Base-by-base conservation (phyloP, 2,113 vertebrate species). In the Bombycilla garrulus region DNA sequence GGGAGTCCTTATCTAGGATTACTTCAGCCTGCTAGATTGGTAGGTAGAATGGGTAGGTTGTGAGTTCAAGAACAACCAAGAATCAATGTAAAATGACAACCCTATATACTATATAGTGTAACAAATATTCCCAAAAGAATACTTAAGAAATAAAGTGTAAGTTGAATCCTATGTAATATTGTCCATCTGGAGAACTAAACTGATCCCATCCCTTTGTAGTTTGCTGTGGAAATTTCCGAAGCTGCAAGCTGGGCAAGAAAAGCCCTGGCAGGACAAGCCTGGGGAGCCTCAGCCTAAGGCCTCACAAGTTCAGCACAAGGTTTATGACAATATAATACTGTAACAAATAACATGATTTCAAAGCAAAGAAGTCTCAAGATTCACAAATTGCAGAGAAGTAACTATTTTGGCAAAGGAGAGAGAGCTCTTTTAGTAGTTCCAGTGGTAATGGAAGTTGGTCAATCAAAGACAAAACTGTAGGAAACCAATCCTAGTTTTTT, bases 1-100 rank as follows among this genome's bases (percentile, higher is more conserved):
- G 11, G 31, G 15, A 90, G 4, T 12, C 17, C 5, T 61, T 72
- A n/a, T 81, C 16, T 57, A 40, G 5, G 4, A 8, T 79, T 65
- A 35, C 4, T 90, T 79, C 22, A 60, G 3, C 11, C 16, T 70
- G 12, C 16, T 21, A 31, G 11, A 9, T 31, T 47, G 12, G 4
- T 24, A 6, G 7, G 9, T 74, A 31, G 24, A 86, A 67, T 0
- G 0, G 3, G 5, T 38, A 31, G 12, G 6, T 56, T 48, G 33
- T 70, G 20, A 86, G 12, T 50, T 42, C 23, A 88, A 36, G 15
- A 76, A 25, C 11, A 60, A 26, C n/a, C 14, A 56, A 62, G 10
- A 61, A 54, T 33, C 13, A 42, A 87, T 13, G 15, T 29, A 51
- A 86, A 87, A 51, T 35, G 21, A 50, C 17, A 64, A 11, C 5